Percentiles rank a stretch among this genome's conserved stretches.
Evolutionary conservation across 1,140 invertebrate genomes (phyloP).

Genomic region (Leptoteleia sp.): DNA sequence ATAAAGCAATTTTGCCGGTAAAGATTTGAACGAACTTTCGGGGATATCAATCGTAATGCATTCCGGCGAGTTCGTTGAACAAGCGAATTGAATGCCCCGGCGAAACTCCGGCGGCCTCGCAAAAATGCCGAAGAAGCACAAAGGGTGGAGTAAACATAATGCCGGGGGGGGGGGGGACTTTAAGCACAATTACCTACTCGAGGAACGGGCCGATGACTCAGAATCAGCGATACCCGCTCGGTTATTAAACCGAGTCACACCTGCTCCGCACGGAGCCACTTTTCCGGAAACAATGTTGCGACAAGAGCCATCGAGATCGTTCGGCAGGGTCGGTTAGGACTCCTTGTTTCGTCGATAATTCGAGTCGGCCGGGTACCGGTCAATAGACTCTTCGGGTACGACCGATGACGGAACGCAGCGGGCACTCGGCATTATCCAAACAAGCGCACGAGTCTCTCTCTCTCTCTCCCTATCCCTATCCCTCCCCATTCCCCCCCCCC

Average conservation of each 20-base stretch:
- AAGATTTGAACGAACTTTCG: constrained; percentile 42
- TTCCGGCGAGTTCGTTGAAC: constrained; percentile 33
- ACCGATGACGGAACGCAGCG: constrained; percentile 63
- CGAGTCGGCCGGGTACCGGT: constrained; percentile 65
- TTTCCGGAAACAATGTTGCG: constrained; percentile 80
- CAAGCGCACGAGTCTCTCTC: constrained; percentile 64
- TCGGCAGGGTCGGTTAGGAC: constrained; percentile 55
- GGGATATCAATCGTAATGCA: constrained; percentile 47
- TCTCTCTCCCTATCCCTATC: no score
- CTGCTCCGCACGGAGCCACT: constrained; percentile 71
- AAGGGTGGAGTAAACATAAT: constrained; percentile 44
- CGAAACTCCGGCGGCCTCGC: constrained; percentile 31
- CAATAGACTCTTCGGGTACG: constrained; percentile 68
- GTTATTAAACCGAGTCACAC: constrained; percentile 73
- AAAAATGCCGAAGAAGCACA: constrained; percentile 50
- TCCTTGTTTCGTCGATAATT: constrained; percentile 68
- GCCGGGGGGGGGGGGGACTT: constrained; percentile 28
- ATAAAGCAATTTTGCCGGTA: no score
- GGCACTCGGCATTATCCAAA: constrained; percentile 73
- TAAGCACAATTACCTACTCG: constrained; percentile 61
- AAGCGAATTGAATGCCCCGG: constrained; percentile 15
- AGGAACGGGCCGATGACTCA: constrained; percentile 52
- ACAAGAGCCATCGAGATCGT: constrained; percentile 77
- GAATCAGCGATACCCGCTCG: constrained; percentile 59
- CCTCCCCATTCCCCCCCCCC: no score